Conservation (phyloP, 2,888 invertebrate species). For the Pristionchus exspectatus region DNA sequence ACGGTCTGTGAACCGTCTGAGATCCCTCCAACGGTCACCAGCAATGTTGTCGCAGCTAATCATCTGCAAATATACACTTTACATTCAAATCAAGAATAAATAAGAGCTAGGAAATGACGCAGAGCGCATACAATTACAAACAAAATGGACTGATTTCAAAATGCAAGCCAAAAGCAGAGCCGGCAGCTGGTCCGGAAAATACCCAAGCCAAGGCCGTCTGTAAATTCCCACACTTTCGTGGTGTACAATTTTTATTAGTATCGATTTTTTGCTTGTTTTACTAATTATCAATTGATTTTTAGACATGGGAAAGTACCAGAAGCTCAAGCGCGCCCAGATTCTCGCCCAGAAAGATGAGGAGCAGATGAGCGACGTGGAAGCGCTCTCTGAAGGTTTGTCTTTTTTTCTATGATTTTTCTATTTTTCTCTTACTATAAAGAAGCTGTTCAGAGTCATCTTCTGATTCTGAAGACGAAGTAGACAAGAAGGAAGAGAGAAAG, state of each 20-base stretch:
- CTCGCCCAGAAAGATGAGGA: slow-evolving; percentile 58
- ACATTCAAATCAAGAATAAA: background rate
- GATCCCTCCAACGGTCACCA: slow-evolving; percentile 71
- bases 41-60: slow-evolving; percentile 67
- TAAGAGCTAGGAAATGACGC: background rate
- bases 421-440: background rate
- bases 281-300: background rate
- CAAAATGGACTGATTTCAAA: background rate
- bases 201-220: background rate
- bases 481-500: slow-evolving; percentile 23
- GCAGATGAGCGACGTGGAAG: slow-evolving; percentile 39
- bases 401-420: background rate
- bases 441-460: slow-evolving; percentile 48
- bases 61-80: slow-evolving; percentile 52
- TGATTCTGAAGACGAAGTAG: slow-evolving; percentile 48
- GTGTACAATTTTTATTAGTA: background rate
- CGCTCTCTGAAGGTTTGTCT: background rate
- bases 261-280: background rate
- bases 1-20: slow-evolving; percentile 74
- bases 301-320: slow-evolving; percentile 66
- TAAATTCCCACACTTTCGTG: background rate
- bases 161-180: background rate
- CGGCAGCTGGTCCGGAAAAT: background rate
- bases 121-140: background rate
- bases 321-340: slow-evolving; percentile 60